These are phyloP conservation scores for Enteromius treurensis DNA, from an alignment of 2,797 vertebrate genomes.

Conservation along the genomic window DNA sequence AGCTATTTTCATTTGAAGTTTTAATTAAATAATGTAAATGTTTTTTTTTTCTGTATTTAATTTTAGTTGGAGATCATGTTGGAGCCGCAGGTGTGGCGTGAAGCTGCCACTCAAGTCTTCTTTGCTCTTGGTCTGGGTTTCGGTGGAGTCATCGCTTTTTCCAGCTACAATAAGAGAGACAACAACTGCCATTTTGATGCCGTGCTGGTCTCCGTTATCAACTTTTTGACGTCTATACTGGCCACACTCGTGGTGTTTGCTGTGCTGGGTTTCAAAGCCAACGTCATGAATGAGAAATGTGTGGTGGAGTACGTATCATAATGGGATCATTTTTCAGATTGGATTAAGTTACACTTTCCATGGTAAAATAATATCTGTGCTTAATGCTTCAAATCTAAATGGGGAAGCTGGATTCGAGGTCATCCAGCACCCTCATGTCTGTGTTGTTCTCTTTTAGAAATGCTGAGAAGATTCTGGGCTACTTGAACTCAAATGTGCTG, in stretches of 20 bases:
- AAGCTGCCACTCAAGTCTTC: constrained; percentile 97
- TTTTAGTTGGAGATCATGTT: constrained; percentile 95
- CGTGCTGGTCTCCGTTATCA: constrained; percentile 91
- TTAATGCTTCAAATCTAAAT: background rate
- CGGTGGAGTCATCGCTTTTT: constrained; percentile 97
- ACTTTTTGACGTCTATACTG: constrained; percentile 94
- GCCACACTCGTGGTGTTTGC: constrained; percentile 97
- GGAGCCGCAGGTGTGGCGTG: constrained; percentile 96
- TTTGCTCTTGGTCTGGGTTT: constrained; percentile 95
- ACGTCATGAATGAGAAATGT: constrained; percentile 98
- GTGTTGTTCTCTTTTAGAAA: constrained; percentile 76
- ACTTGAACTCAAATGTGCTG: constrained; percentile 85
- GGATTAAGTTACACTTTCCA: constrained; percentile 11
- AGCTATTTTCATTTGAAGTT: background rate
- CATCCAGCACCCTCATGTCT: constrained; percentile 6
- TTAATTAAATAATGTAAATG: background rate
- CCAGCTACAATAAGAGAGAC: constrained; percentile 98
- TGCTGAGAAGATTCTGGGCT: constrained; percentile 93
- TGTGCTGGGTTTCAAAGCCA: constrained; percentile 97
- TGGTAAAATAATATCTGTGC: background rate
- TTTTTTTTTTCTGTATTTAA: background rate
- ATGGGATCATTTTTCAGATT: constrained; percentile 25
- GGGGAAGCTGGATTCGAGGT: background rate
- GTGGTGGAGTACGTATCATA: constrained; percentile 91
- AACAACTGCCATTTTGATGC: constrained; percentile 99